Base-by-base conservation (phyloP, 35 echinoderm and acorn worm genomes). In the Apostichopus parvimensis region DNA sequence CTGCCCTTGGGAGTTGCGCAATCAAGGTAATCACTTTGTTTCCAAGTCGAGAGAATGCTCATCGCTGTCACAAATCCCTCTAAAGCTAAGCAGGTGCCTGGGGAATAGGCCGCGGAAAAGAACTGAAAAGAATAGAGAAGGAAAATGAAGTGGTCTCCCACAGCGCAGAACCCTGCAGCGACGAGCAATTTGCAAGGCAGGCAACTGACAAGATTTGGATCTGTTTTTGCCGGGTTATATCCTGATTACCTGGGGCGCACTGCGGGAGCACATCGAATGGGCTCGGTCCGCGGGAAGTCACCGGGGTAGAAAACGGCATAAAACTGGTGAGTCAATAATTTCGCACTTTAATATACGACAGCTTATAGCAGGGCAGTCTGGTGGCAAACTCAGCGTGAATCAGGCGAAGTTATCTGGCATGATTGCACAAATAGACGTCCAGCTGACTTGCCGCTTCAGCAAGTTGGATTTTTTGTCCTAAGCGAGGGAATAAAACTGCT, bases 121-220 rank as follows among this genome's bases (percentile, higher is more conserved):
- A 88, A 73, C 86, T 88, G 57, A 88, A 82, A 72, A 73, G 68
- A 88, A 88, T 53, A 88, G 86, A 88, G 86, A 91, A 54, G 89
- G 45, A 91, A 91, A 91, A 91, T 91, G 89, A 91, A 91, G 89
- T 79, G 89, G 89, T 91, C 89, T 91, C 89, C 89, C 89, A 91
- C 89, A 91, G 89, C 89, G 89, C 89, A 91, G 89, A 91, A 91
- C 89, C 89, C 89, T 91, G 89, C 89, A 91, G 89, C 89, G 89
- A 79, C 54, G 89, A 77, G 77, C 89, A 91, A 91, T 91, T 91
- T 91, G 22, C 89, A 79, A 78, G 77, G 89, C 89, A 91, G 89
- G 89, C 89, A 91, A 68, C 77, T 91, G 89, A 91, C 76, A 91
- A 91, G 72, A 91, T 78, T 77, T 91, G 72, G 71, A 91, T 91